A percentile compares a stretch with the other conserved stretches of the same genome.
Conservation (phyloP, 1,140 invertebrate genomes). For the Eupristina koningsbergeri region DNA sequence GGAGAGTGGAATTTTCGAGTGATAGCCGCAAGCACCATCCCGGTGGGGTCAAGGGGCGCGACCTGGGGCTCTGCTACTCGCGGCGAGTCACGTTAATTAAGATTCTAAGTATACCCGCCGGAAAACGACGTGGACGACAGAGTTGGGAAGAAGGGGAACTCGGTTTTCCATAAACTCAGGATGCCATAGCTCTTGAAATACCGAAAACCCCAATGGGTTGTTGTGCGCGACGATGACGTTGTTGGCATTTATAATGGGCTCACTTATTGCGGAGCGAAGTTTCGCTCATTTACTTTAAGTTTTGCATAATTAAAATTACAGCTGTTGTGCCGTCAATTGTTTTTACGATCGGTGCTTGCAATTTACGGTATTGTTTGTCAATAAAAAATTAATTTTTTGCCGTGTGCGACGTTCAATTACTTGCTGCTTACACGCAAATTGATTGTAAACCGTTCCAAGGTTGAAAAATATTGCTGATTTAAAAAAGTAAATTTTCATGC, state of each 20-base stretch:
- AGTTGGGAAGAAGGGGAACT: neutral
- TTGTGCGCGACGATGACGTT: neutral
- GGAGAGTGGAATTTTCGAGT: no score
- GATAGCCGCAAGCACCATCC: no score
- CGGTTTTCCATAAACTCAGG: conserved; percentile 19
- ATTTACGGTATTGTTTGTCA: neutral
- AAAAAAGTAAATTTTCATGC: no score
- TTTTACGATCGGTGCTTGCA: neutral
- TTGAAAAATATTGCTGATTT: no score
- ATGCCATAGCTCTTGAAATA: neutral
- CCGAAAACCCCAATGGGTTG: conserved; percentile 2
- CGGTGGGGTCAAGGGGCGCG: no score
- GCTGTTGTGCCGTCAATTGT: neutral
- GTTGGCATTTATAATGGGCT: no score
- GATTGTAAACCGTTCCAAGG: no score
- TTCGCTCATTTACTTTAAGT: neutral
- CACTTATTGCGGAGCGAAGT: neutral
- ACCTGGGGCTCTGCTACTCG: neutral
- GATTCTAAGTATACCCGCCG: conserved; percentile 30
- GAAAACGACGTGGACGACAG: neutral
- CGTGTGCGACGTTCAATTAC: neutral
- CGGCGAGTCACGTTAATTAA: conserved; percentile 22
- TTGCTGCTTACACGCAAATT: neutral
- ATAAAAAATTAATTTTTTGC: neutral
- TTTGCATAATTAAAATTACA: neutral